These are phyloP conservation scores for Nothocercus julius DNA, from an alignment of 2,113 vertebrate genomes.

Conservation along the genomic window DNA sequence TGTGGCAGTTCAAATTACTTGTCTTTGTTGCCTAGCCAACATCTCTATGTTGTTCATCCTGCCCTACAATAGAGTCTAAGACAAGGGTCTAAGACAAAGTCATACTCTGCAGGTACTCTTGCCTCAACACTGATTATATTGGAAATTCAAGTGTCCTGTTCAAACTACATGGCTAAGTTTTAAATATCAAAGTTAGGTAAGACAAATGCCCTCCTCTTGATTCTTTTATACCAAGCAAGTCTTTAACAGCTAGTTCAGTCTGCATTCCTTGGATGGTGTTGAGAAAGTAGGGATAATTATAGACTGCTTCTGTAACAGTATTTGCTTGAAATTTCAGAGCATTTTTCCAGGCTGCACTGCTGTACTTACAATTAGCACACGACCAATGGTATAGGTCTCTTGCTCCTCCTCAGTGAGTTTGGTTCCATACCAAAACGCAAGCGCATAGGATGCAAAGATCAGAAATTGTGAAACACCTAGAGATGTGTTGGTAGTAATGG, in stretches of 20 bases:
- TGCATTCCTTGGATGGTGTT: fast-evolving
- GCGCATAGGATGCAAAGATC: slow-evolving; percentile 81
- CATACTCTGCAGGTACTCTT: neutral
- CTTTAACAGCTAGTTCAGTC: neutral
- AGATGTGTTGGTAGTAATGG: slow-evolving; percentile 77
- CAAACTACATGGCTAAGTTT: neutral
- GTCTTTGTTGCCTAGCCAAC: neutral
- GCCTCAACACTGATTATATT: neutral
- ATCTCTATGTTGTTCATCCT: neutral
- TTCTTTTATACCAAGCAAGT: neutral
- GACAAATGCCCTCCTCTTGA: neutral
- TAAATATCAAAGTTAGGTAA: neutral
- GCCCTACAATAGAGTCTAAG: neutral
- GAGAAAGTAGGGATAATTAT: neutral
- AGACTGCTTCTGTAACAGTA: neutral
- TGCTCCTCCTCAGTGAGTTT: slow-evolving; percentile 78
- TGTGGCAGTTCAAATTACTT: neutral
- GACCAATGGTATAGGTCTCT: slow-evolving; percentile 77
- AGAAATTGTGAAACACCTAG: slow-evolving; percentile 81
- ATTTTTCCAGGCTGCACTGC: neutral
- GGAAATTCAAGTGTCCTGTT: neutral
- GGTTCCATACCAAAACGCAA: slow-evolving; percentile 89
- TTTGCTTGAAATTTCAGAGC: neutral
- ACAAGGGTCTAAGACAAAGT: neutral
- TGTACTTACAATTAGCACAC: slow-evolving; percentile 83